Evolutionary conservation across 2,888 invertebrate species (phyloP), one percentile per base, ranked within the genome.

Genomic region (Patella ulyssiponensis): DNA sequence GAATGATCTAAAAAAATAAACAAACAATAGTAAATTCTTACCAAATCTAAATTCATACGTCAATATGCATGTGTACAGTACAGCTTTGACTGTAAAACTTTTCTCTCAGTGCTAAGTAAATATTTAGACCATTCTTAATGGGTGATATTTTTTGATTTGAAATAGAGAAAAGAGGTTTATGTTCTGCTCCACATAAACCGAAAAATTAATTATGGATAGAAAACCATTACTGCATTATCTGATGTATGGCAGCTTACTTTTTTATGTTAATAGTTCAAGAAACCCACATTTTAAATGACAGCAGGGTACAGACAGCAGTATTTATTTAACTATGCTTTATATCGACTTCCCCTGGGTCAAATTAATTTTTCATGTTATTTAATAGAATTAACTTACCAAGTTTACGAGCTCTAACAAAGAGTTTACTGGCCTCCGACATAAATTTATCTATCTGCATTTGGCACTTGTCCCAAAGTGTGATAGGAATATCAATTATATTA

Each of bases 391-490:
- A 54, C 84, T 94, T 93, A 95, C 96, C 96, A 91, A 96, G 94
- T 92, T 96, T 90, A 73, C 92, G 94, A 89, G 95, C 95, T 89
- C 96, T 93, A 71, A 95, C 95, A 88, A 98, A 94, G 81, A 97
- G 93, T 86, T 95, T 94, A 80, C 96, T 95, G 73, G 97, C 96
- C 93, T 98, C 97, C 51, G 95, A 94, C 91, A 97, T 95, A 92
- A 98, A 98, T 81, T 95, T 94, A 92, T 97, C 96, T 81, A 98
- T 94, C 92, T 95, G 95, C 81, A 95, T 94, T 91, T 96, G 96
- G 90, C 96, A 96, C 83, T 96, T 94, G 91, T 98, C 97, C 98
- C 98, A 98, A 88, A 96, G 94, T 85, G 95, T 95, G 86, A 97
- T 94, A 71, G 96, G 95, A 85, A 97, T 94, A 89, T 95, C 96